Base-by-base conservation (phyloP, 2,113 vertebrate genomes). In the Ascaphus truei region DNA sequence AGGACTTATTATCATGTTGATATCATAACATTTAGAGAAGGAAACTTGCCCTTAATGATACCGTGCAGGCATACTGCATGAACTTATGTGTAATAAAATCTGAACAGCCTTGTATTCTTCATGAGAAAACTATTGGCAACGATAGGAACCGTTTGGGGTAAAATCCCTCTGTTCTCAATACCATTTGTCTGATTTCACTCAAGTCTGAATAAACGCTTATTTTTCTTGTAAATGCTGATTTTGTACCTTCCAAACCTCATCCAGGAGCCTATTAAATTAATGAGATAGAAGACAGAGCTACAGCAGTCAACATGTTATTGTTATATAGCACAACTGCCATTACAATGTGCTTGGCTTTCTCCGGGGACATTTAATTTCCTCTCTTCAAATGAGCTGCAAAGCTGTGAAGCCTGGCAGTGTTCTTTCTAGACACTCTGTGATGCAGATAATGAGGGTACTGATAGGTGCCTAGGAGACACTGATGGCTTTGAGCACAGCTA, bases 401-500 rank as follows among this genome's bases (percentile, higher is more conserved):
- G 86, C 86, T 86, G 90, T 80, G 87, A 92, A 92, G 86, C 87
- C 88, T 89, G 86, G 89, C 86, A 89, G 86, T 80, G 85, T 83
- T 86, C 85, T 84, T 91, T 84, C 86, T 78, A 86, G 77, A 88
- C 88, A 85, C 90, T 91, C 88, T 87, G 86, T 86, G 92, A 95
- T 90, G 89, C 88, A 92, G 92, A 96, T 96, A 96, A 96, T 94
- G 92, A 92, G 91, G 83, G 90, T 91, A 91, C 93, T 95, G 95
- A 96, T 98, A 95, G 93, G 93, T 92, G 91, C 93, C 92, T 93
- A 89, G 91, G 93, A 95, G 95, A 95, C 93, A 87, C 87, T 80
- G 85, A 90, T 85, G 89, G 90, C 92, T 93, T 90, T 83, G 67
- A 88, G 92, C 92, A 85, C 92, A 94, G 92, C 94, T 93, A 87